Percentiles rank a stretch among this genome's conserved stretches.
These are phyloP conservation scores for Stegostoma tigrinum DNA, from an alignment of 2,113 vertebrate genomes.

Conservation along the genomic window DNA sequence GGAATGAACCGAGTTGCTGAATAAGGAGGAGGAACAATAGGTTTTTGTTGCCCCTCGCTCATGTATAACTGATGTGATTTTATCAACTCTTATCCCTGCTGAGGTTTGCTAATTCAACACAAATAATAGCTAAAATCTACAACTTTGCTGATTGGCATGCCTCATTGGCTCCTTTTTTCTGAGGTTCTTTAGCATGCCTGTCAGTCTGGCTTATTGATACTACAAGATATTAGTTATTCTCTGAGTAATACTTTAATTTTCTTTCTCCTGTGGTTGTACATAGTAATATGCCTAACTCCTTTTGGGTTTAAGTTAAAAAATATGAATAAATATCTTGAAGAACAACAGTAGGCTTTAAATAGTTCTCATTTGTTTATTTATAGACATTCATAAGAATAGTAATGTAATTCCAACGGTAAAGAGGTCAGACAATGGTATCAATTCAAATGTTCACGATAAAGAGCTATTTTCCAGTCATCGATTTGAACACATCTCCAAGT, in stretches of 20 bases:
- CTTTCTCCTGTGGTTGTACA: too few relatives aligned
- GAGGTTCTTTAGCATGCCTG: background rate
- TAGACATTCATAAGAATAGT: background rate
- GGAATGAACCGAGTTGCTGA: background rate
- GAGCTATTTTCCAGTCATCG: too few relatives aligned
- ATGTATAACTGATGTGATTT: background rate
- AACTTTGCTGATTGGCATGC: background rate
- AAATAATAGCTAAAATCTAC: background rate
- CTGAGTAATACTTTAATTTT: too few relatives aligned
- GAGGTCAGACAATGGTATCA: background rate
- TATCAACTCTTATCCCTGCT: background rate
- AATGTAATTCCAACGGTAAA: background rate
- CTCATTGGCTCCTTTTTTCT: background rate
- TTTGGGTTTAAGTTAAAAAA: too few relatives aligned
- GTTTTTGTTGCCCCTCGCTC: background rate
- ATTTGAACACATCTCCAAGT: too few relatives aligned
- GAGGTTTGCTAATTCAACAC: background rate
- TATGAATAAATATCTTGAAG: too few relatives aligned
- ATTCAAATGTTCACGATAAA: too few relatives aligned
- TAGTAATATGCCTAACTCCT: too few relatives aligned
- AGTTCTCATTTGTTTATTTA: background rate
- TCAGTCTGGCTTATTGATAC: background rate
- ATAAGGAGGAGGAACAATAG: background rate
- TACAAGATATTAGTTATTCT: too few relatives aligned
- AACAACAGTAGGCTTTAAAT: background rate